phyloP scores from a whole-genome alignment of 2,113 vertebrate species.

The Pimephales promelas region DNA sequence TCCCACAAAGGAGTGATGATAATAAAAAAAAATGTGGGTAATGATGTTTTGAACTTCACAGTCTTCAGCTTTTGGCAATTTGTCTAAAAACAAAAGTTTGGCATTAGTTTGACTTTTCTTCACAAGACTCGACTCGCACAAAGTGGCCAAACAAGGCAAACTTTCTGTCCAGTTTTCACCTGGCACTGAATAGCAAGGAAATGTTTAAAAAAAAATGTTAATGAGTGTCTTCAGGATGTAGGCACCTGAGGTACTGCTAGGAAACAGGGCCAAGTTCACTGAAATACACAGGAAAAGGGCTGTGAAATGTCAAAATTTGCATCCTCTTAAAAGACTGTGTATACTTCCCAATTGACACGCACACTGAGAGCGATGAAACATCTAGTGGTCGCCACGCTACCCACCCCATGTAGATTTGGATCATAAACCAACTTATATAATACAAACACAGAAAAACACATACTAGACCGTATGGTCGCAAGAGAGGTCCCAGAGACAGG shows the following conservation, averaged over 20 bases:
- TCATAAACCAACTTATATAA: constrained; percentile 1
- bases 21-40: not conserved
- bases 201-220: not conserved
- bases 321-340: constrained; percentile 30
- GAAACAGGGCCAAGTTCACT: not conserved
- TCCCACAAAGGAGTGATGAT: not conserved
- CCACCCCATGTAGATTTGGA: not conserved
- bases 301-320: constrained; percentile 44
- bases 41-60: not conserved
- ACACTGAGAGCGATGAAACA: not conserved
- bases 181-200: not conserved
- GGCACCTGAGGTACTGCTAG: not conserved
- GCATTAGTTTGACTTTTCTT: not conserved
- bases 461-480: constrained; percentile 49
- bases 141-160: constrained; percentile 8
- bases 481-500: constrained; percentile 60
- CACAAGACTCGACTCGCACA: constrained; percentile 5
- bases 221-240: not conserved
- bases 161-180: not conserved
- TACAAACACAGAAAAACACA: constrained; percentile 15
- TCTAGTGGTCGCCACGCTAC: not conserved
- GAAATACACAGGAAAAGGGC: not conserved
- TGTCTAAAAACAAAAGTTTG: not conserved
- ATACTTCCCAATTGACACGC: constrained; percentile 36
- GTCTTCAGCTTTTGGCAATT: constrained; percentile 12